A percentile compares a stretch with the other conserved stretches of the same genome.
Conservation (phyloP, 1,140 invertebrate species). For the Pseudomyrmex sp. region DNA sequence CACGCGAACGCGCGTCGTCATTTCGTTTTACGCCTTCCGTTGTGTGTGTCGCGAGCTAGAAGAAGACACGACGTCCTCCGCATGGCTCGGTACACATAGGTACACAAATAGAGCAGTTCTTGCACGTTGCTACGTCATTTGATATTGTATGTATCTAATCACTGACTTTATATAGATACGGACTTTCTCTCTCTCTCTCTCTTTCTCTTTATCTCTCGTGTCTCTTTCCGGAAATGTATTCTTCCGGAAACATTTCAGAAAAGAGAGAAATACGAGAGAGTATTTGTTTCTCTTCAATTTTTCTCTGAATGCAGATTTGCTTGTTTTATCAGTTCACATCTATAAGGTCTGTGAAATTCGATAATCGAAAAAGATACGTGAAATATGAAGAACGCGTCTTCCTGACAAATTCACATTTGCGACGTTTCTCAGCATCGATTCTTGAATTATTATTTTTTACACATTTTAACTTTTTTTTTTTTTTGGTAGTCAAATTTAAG, state of each 20-base stretch:
- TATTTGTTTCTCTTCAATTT: no score
- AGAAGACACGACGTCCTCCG: slow-evolving; percentile 25
- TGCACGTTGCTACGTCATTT: not conserved
- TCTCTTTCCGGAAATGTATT: no score
- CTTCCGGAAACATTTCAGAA: no score
- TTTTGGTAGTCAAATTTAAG: not conserved
- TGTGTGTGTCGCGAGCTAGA: slow-evolving; percentile 49
- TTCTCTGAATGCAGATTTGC: no score
- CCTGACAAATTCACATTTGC: not conserved
- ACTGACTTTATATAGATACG: no score
- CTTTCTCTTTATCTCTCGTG: no score
- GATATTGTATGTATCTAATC: not conserved
- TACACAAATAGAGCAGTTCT: not conserved
- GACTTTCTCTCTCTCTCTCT: no score
- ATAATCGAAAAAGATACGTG: not conserved
- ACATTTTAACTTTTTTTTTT: not conserved
- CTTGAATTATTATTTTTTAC: not conserved
- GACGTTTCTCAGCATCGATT: not conserved
- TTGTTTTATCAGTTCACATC: no score
- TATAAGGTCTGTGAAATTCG: no score
- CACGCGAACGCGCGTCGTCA: slow-evolving; percentile 34
- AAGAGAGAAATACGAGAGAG: no score
- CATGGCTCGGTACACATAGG: slow-evolving; percentile 63
- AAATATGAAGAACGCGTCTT: not conserved
- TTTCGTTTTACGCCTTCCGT: slow-evolving; percentile 42